These are phyloP conservation scores for Heliconius hermathena DNA, from an alignment of 1,140 invertebrate genomes.

Conservation along the genomic window DNA sequence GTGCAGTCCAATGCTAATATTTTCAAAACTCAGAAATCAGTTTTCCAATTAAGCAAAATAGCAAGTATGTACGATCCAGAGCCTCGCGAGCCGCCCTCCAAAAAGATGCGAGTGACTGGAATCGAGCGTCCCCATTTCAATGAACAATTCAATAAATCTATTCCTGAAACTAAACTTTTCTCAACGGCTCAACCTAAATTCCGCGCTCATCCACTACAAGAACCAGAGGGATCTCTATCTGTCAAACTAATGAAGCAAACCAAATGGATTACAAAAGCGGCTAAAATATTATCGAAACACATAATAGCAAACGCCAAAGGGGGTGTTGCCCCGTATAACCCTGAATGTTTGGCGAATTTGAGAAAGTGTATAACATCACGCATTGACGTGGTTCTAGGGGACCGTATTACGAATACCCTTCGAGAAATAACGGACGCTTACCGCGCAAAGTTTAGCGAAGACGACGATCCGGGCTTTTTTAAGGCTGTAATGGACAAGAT, in stretches of 20 bases:
- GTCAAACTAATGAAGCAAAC: not conserved
- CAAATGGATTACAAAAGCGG: not conserved
- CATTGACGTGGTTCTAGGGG: conserved; percentile 40
- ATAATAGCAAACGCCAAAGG: not conserved
- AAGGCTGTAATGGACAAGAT: conserved; percentile 34
- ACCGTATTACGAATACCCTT: conserved; percentile 10
- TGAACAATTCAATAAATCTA: not conserved
- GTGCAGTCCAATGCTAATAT: conserved; percentile 19
- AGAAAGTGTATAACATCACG: conserved; percentile 39
- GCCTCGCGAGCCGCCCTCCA: not conserved
- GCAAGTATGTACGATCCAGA: not conserved
- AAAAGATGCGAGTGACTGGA: not conserved
- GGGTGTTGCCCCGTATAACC: conserved; percentile 1
- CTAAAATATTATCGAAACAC: conserved; percentile 9
- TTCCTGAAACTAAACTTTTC: not conserved
- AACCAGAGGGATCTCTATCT: not conserved
- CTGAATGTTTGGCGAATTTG: conserved; percentile 17
- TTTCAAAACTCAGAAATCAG: conserved; percentile 6
- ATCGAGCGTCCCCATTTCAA: not conserved
- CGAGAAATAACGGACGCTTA: conserved; percentile 25
- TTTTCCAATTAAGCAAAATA: not conserved
- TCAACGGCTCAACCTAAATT: not conserved
- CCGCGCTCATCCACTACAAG: not conserved
- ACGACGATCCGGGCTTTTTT: conserved; percentile 28
- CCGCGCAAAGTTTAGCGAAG: conserved; percentile 31